Evolutionary conservation across 2,888 invertebrate genomes (phyloP).

Genomic region (Junonia oenone): DNA sequence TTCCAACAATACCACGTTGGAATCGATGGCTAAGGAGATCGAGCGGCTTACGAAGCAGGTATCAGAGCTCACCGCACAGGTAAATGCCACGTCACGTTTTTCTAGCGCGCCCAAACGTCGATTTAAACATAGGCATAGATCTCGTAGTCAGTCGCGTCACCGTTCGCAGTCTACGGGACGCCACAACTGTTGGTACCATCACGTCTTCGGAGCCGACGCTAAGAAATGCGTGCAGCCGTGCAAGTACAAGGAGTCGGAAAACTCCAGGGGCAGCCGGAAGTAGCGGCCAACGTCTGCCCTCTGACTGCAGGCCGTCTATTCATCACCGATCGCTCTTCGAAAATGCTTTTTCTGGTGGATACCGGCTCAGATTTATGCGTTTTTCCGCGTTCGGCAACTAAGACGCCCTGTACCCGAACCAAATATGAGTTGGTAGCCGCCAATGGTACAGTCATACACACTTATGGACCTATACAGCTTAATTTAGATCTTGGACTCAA

Average conservation of each 20-base stretch:
- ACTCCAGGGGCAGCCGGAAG: background rate
- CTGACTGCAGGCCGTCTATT: background rate
- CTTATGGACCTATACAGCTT: too few species aligned
- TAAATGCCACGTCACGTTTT: too few species aligned
- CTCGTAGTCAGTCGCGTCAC: background rate
- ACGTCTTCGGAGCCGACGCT: background rate
- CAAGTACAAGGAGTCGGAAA: constrained; percentile 6
- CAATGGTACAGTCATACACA: constrained; percentile 36
- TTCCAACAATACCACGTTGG: too few species aligned
- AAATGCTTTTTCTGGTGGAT: constrained; percentile 27
- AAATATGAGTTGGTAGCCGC: constrained; percentile 38
- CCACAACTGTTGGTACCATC: background rate
- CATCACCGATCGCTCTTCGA: constrained; percentile 20
- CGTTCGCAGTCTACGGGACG: background rate
- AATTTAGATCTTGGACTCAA: constrained; percentile 25
- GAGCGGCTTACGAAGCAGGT: background rate
- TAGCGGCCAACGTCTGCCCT: background rate
- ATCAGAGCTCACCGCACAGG: background rate
- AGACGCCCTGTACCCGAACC: constrained; percentile 16
- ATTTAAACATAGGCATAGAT: too few species aligned
- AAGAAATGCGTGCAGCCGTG: background rate
- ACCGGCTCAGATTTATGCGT: constrained; percentile 31
- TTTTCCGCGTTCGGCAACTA: constrained; percentile 23
- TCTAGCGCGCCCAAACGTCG: too few species aligned
- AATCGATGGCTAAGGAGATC: too few species aligned